phyloP scores from a whole-genome alignment of 2,113 vertebrate species.

The Sturnus vulgaris region DNA sequence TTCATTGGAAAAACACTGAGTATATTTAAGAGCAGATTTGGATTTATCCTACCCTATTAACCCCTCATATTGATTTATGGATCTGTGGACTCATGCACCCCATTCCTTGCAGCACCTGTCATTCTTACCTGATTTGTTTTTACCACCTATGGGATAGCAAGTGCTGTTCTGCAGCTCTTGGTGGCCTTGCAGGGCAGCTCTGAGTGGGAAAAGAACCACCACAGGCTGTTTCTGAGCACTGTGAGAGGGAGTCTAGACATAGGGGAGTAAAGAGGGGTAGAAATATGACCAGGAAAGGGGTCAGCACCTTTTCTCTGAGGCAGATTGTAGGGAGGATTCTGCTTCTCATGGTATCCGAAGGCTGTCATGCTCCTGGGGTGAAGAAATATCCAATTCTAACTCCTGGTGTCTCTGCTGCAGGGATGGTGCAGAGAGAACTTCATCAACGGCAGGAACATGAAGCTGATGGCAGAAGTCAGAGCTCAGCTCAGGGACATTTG shows the following conservation, averaged over 20 bases:
- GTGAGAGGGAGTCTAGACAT: neutral
- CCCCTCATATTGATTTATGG: neutral
- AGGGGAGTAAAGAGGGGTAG: neutral
- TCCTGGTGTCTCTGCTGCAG: constrained; percentile 59
- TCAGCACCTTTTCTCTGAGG: neutral
- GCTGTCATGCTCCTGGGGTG: neutral
- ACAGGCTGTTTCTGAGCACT: neutral
- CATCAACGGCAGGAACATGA: constrained; percentile 92
- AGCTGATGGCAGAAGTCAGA: constrained; percentile 85
- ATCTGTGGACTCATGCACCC: neutral
- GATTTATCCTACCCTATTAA: neutral
- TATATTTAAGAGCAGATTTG: neutral
- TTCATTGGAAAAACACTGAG: neutral
- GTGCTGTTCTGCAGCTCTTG: neutral
- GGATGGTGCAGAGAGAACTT: constrained; percentile 98
- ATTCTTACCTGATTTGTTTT: neutral
- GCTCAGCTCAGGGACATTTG: constrained; percentile 92
- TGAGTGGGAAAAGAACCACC: neutral
- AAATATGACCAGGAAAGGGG: neutral
- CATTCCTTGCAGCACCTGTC: neutral
- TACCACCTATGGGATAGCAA: neutral
- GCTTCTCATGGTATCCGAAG: neutral
- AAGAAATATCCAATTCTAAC: neutral
- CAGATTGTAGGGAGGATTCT: neutral
- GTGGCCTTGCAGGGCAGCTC: neutral